phyloP scores from a whole-genome alignment of 2,797 vertebrate genomes.

The Chromis chromis region DNA sequence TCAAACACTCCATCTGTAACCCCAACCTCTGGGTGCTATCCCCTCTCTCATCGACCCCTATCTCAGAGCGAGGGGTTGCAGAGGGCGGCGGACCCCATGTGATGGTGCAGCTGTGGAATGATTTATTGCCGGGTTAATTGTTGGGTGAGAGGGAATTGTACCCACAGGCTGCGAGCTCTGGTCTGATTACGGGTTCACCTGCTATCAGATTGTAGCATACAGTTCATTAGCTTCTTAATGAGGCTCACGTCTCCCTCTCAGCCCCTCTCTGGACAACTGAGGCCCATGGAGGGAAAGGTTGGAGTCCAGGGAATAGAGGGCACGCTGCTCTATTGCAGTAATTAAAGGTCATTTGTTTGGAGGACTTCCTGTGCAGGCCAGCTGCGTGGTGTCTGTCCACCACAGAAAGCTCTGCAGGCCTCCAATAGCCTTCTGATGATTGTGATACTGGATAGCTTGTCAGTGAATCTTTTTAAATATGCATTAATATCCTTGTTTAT shows the following conservation, averaged over 20 bases:
- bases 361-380: constrained; percentile 64
- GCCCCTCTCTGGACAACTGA: constrained; percentile 21
- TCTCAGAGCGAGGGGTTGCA: constrained; percentile 52
- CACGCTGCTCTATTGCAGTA: constrained; percentile 44
- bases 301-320: constrained; percentile 39
- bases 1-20: constrained; percentile 81
- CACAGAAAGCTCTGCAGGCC: constrained; percentile 1
- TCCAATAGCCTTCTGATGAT: constrained; percentile 27
- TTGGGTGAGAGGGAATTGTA: constrained; percentile 64
- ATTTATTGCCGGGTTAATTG: constrained; percentile 81
- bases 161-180: constrained; percentile 55
- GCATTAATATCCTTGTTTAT: too few relatives aligned
- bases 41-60: constrained; percentile 67
- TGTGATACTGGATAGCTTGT: constrained; percentile 8
- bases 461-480: neutral
- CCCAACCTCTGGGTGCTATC: constrained; percentile 68
- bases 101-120: constrained; percentile 74
- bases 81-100: constrained; percentile 68
- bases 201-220: constrained; percentile 69
- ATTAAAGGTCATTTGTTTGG: constrained; percentile 65
- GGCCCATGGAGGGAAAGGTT: constrained; percentile 31
- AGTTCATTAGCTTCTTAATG: constrained; percentile 72
- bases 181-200: constrained; percentile 74
- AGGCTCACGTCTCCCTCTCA: constrained; percentile 7
- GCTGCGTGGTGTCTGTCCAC: constrained; percentile 51